Evolutionary conservation across 2,888 invertebrate genomes (phyloP), one percentile per base, ranked within the genome.

Genomic region (Parnassius apollo): DNA sequence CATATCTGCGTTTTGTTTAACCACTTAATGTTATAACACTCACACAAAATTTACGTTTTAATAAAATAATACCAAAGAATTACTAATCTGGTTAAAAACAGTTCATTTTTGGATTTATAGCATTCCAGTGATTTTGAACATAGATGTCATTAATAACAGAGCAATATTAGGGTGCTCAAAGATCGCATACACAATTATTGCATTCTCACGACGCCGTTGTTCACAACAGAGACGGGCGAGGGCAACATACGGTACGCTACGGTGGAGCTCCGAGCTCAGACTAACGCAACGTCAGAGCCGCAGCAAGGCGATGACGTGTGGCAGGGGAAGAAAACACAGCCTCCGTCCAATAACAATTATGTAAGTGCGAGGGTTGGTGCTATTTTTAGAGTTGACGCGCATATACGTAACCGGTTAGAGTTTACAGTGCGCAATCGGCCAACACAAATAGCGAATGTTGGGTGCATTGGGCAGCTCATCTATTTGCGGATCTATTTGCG

Each of bases 331-430:
- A 80, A 82, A 83, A 71, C 85, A 81, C 88, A 89, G 86, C 88
- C 88, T 86, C 88, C 86, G 69, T 79, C 83, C 85, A 78, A 85
- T 82, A 84, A 84, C 77, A 86, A 88, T 88, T 89, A 88, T 80
- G 79, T 87, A 88, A 84, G 80, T 71, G 68, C 76, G 79, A 79
- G 88, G 88, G 88, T 85, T 80, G 83, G 66, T 77, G 81, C 86
- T 91, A 91, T 91, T 88, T 90, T 85, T 87, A 86, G 86, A 78
- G 59, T 62, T 66, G 73, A 79, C 80, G 78, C 76, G 35, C 42
- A 76, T 77, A 75, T 71, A 75, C 76, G 76, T 81, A 81, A 83
- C 81, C 77, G 75, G 80, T 78, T 75, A 71, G 74, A 69, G 70
- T 69, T 69, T 65, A 74, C 74, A 72, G 71, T 72, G 72, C 72